Percentiles rank a stretch among this genome's conserved stretches.
These are phyloP conservation scores for Ochropleura leucogaster DNA, from an alignment of 2,888 invertebrate genomes.

Conservation along the genomic window DNA sequence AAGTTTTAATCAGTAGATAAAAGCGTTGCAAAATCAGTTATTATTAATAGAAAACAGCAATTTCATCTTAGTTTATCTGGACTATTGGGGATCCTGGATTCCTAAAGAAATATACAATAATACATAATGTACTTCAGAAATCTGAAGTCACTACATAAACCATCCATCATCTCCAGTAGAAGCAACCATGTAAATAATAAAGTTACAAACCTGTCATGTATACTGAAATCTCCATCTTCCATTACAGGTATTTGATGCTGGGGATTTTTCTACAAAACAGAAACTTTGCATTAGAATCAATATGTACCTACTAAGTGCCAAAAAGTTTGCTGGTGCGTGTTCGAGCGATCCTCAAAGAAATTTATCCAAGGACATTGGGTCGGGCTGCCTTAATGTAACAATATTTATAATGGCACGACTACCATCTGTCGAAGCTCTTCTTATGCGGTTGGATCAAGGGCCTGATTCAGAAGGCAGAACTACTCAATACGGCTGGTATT, in stretches of 20 bases:
- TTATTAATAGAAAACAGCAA: neutral
- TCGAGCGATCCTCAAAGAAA: too few species aligned
- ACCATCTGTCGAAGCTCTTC: too few species aligned
- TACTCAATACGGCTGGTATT: too few species aligned
- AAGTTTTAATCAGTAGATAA: neutral
- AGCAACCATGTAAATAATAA: neutral
- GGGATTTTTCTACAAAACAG: slow-evolving; percentile 43
- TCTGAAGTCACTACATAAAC: neutral
- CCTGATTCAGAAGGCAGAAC: too few species aligned
- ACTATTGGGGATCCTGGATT: neutral
- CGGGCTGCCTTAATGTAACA: too few species aligned
- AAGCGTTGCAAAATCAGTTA: neutral
- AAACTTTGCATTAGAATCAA: neutral
- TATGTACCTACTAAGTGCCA: neutral
- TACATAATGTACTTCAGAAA: neutral
- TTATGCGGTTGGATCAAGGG: too few species aligned
- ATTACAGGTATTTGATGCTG: slow-evolving; percentile 34
- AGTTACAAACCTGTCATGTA: slow-evolving; percentile 77
- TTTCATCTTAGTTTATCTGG: neutral
- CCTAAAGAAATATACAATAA: neutral
- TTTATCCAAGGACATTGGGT: too few species aligned
- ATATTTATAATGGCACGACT: too few species aligned
- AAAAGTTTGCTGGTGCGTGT: neutral
- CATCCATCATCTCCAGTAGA: neutral
- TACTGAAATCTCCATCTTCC: slow-evolving; percentile 78